Base-by-base conservation (phyloP, 1,140 invertebrate genomes). In the Ips typographus region DNA sequence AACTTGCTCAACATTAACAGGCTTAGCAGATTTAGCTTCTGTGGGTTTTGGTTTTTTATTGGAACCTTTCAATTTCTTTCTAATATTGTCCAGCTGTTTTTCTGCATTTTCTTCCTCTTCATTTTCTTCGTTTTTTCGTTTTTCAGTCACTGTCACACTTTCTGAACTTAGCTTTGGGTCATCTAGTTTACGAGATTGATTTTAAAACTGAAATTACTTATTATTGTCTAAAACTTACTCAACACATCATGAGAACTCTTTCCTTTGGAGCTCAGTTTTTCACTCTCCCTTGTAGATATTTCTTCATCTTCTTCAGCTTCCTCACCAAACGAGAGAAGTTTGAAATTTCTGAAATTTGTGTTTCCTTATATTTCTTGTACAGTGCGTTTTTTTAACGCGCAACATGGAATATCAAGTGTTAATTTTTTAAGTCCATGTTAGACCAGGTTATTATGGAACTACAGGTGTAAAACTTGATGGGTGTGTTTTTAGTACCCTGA, bases 291-390 rank as follows among this genome's bases (percentile, higher is more conserved):
- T 42, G 81, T 82, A 1, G 89, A 87, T 82, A 94, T 91, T 69
- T 91, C 92, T 82, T 99, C 97, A 79, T 98, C 96, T 81, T 97
- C 96, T 80, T 99, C 96, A 4, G 95, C 96, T 82, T 99, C 97
- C 79, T 95, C 94, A 0, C 97, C 98, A 82, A 99, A 99, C 0
- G 96, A 98, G 4, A 99, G 83, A 3, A 99, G 83, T 65, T 94
- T 95, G 77, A 97, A 98, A 85, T 99, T 96, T 81, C 94, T 97
- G 70, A 82, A 81, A 67, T 71, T 73, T 22, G 22, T 22, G 22
- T 22, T n/a, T n/a, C 22, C 0, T 22, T 22, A 22, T 22, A 22
- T 22, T 22, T 22, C 22, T 22, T 22, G 22, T 22, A 22, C 22
- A 22, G 22, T 22, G 22, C 22, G 22, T 22, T 22, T 22, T 22